Base-by-base conservation (phyloP, 2,797 vertebrate genomes). In the Geotrypetes seraphini region DNA sequence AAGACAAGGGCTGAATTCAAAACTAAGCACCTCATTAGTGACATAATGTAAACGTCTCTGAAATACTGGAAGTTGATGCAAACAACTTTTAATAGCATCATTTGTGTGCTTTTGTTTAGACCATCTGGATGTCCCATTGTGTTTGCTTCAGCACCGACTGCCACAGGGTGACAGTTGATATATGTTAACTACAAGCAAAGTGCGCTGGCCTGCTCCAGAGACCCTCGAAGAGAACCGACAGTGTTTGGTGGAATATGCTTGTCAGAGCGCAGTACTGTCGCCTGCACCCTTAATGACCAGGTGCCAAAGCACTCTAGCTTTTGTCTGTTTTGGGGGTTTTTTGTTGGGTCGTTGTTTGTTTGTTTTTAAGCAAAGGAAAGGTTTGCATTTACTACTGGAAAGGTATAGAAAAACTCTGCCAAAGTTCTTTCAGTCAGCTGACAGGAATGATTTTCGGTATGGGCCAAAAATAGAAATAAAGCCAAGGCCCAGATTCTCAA, bases 91-190 rank as follows among this genome's bases (percentile, higher is more conserved):
- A 86, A 88, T 84, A 86, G 86, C 81, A 69, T 82, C 82, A 60
- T 59, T 73, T 71, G 75, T 49, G 63, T 53, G 53, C 69, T 85
- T n/a, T 83, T 84, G 85, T 87, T 90, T 75, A 71, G 79, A 72
- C 85, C 88, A 90, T 90, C 87, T 90, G 87, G 86, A 82, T 61
- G 57, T 74, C 78, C 86, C 78, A 83, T 87, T 89, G 86, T 84
- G 75, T 80, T 73, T 39, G 16, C 56, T 35, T 65, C 58, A 60
- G 57, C 65, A 55, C 74, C 29, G 70, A 70, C 68, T 60, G 83
- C 72, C 56, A 22, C 65, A 19, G 64, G 64, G 64, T 79, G 81
- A 88, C 83, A 83, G 81, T 68, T 88, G 85, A 89, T 82, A 69
- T 76, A 79, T 81, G 79, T 74, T 67, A 64, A 74, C 63, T 70